These are phyloP conservation scores for Athene noctua DNA, from an alignment of 2,113 vertebrate species.

Conservation along the genomic window DNA sequence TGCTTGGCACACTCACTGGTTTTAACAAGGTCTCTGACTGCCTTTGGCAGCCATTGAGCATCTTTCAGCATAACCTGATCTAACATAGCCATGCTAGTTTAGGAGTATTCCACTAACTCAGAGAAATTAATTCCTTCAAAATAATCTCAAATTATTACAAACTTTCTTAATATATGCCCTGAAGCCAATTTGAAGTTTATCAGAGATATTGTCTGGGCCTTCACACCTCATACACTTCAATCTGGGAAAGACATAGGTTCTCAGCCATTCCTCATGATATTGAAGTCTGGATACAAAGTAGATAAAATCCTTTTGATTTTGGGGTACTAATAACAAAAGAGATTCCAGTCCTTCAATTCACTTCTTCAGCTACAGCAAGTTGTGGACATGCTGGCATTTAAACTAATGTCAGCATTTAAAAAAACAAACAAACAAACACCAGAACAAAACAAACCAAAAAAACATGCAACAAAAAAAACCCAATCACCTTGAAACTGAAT, in stretches of 20 bases:
- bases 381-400: not conserved
- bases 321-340: not conserved
- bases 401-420: not conserved
- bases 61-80: not conserved
- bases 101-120: not conserved
- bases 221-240: not conserved
- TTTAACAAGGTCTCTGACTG: slow-evolving; percentile 3
- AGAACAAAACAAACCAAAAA: accelerated
- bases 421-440: not conserved
- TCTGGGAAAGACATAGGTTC: not conserved
- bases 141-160: not conserved
- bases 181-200: not conserved
- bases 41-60: slow-evolving; percentile 23
- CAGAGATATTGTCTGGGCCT: not conserved
- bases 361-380: not conserved
- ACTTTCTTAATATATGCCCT: not conserved
- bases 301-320: not conserved
- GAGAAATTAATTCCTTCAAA: not conserved
- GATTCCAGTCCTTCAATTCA: not conserved
- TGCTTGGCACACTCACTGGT: not conserved
- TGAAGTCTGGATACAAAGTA: not conserved
- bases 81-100: not conserved
- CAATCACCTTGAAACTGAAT: not conserved
- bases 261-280: not conserved
- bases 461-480: not conserved